Evolutionary conservation across 1,140 invertebrate genomes (phyloP).

Genomic region (Elymnias hypermnestra): DNA sequence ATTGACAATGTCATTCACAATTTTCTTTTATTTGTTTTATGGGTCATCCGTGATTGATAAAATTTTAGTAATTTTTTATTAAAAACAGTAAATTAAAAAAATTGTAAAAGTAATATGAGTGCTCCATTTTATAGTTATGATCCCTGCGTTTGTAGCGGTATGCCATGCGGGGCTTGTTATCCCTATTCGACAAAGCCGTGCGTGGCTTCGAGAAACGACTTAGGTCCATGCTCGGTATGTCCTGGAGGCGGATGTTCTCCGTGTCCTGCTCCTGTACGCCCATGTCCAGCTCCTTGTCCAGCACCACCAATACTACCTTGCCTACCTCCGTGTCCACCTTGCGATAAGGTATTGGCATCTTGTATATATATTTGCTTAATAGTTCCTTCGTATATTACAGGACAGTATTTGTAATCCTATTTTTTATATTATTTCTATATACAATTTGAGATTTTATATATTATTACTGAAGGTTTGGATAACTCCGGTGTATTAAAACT

Average conservation of each 20-base stretch:
- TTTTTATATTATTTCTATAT: no score
- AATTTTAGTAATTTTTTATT: no score
- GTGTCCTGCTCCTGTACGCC: conserved; percentile 57
- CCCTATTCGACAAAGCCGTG: conserved; percentile 56
- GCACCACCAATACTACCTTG: conserved; percentile 48
- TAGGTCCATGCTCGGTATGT: conserved; percentile 48
- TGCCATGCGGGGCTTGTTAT: conserved; percentile 55
- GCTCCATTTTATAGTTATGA: conserved; percentile 42
- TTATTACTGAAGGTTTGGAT: no score
- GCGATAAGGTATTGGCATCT: conserved; percentile 47
- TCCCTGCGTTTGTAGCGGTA: conserved; percentile 50
- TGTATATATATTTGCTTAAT: no score
- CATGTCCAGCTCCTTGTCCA: conserved; percentile 47
- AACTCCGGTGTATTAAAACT: no score
- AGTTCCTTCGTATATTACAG: no score
- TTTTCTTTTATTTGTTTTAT: background rate
- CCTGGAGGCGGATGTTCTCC: conserved; percentile 59
- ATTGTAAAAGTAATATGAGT: conserved; percentile 43
- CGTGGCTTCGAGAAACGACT: conserved; percentile 41
- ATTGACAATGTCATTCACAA: background rate
- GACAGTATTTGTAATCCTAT: no score
- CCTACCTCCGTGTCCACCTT: conserved; percentile 53
- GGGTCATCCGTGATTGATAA: no score
- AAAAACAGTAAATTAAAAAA: conserved; percentile 22
- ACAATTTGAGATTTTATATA: no score